These are phyloP conservation scores for Entomobrya multifasciata DNA, from an alignment of 2,888 invertebrate genomes.

Conservation along the genomic window DNA sequence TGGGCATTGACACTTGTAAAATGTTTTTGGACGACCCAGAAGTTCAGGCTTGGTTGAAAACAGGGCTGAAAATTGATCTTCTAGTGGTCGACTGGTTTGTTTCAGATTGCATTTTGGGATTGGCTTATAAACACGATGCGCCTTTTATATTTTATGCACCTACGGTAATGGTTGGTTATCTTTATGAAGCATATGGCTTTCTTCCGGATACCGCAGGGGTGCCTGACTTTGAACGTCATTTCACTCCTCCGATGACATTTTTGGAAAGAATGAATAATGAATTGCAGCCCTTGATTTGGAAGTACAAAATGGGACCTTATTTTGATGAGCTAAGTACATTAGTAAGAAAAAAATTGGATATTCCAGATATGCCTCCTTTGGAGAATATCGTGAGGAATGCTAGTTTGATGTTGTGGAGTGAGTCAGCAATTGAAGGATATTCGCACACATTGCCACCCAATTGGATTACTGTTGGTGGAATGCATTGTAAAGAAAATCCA, in stretches of 20 bases:
- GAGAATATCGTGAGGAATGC: slow-evolving; percentile 46
- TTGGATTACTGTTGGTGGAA: slow-evolving; percentile 65
- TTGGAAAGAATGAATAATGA: slow-evolving; percentile 33
- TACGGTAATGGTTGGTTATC: slow-evolving; percentile 31
- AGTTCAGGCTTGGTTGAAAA: slow-evolving; percentile 43
- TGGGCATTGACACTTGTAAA: slow-evolving; percentile 45
- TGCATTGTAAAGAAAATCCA: slow-evolving; percentile 60
- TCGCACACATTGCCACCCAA: slow-evolving; percentile 58
- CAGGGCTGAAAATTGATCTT: slow-evolving; percentile 52
- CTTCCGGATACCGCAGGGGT: slow-evolving; percentile 54
- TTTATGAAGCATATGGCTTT: slow-evolving; percentile 61
- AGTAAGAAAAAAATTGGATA: slow-evolving; percentile 40
- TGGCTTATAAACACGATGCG: slow-evolving; percentile 51
- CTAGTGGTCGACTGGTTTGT: slow-evolving; percentile 51
- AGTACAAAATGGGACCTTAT: slow-evolving; percentile 30
- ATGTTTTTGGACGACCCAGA: slow-evolving; percentile 40
- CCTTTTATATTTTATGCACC: slow-evolving; percentile 60
- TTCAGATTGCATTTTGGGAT: slow-evolving; percentile 58
- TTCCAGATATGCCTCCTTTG: slow-evolving; percentile 49
- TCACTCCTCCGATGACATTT: slow-evolving; percentile 57
- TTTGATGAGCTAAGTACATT: slow-evolving; percentile 25
- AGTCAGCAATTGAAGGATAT: slow-evolving; percentile 51
- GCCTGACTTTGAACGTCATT: slow-evolving; percentile 56
- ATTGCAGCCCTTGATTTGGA: slow-evolving; percentile 45
- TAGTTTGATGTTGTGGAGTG: slow-evolving; percentile 54